Evolutionary conservation across 2,113 vertebrate species (phyloP), one percentile per base, ranked within the genome.

Genomic region (Anolis carolinensis): DNA sequence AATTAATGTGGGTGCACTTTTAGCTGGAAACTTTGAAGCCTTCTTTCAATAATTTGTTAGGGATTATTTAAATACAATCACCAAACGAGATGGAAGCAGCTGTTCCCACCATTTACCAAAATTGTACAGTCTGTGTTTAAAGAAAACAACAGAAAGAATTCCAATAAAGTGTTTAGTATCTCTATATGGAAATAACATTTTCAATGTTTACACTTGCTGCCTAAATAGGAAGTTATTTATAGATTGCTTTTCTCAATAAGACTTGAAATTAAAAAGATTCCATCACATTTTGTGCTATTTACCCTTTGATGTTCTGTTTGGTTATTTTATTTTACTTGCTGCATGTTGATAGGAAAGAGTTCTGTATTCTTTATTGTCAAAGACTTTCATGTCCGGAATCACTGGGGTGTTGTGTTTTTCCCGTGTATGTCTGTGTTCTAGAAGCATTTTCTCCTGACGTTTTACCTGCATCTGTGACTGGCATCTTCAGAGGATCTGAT

Each of bases 1-100:
- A 90, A 88, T 88, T 70, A 90, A 11, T 75, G 39, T 36, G 39
- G 70, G 55, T 52, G 86, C 85, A 92, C 1, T 74, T 92, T 86
- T 67, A 78, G 67, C 16, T 86, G 27, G 67, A 92, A 91, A 85
- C 88, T 14, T 85, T 89, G 27, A 82, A 32, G 86, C 44, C 84
- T 80, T 10, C 34, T 82, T 81, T 70, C 39, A 86, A 21, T 44
- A 92, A 84, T 0, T 10, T 86, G 79, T 67, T 90, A 9, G 9
- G 78, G 27, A 73, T 81, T 87, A 48, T 79, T 90, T 86, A 85
- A 85, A 6, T 59, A 59, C 34, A 73, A 76, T 80, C 88, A 91
- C 84, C 70, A 73, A 25, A 82, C 10, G 73, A 3, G 14, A 36
- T 79, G 44, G 5, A 71, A 74, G 62, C 48, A 86, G 27, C 16